Percentiles rank a stretch among this genome's conserved stretches.
These are phyloP conservation scores for Clarias platycephalus DNA, from an alignment of 2,797 vertebrate genomes.

Conservation along the genomic window DNA sequence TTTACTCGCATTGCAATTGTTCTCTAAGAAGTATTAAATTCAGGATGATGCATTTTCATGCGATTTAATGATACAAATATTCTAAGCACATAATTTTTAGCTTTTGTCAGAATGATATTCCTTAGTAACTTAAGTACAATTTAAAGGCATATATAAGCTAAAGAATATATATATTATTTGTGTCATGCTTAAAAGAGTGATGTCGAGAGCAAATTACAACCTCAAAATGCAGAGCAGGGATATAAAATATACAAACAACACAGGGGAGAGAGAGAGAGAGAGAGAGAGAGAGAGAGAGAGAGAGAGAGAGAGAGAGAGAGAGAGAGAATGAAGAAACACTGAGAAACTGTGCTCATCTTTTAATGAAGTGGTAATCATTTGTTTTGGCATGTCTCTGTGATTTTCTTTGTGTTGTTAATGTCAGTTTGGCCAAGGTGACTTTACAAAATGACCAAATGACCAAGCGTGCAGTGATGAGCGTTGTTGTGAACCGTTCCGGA, in stretches of 20 bases:
- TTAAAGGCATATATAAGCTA: slow-evolving; percentile 67
- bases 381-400: slow-evolving; percentile 60
- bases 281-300: background rate
- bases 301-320: background rate
- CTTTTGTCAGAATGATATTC: background rate
- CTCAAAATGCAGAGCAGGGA: slow-evolving; percentile 6
- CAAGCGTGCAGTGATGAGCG: slow-evolving; percentile 17
- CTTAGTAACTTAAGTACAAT: slow-evolving; percentile 68
- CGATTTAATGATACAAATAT: background rate
- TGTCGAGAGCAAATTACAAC: background rate
- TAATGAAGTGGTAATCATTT: slow-evolving; percentile 42
- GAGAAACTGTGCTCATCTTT: background rate
- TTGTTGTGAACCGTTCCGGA: slow-evolving; percentile 40
- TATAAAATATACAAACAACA: background rate
- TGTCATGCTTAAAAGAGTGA: slow-evolving; percentile 13
- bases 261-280: background rate
- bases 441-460: background rate
- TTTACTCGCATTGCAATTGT: slow-evolving; percentile 14
- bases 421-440: background rate
- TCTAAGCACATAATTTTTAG: background rate
- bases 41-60: background rate
- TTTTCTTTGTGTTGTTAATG: slow-evolving; percentile 34
- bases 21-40: background rate
- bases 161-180: background rate
- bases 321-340: background rate